Base-by-base conservation (phyloP, 2,888 invertebrate species). In the Ellobium chinense region DNA sequence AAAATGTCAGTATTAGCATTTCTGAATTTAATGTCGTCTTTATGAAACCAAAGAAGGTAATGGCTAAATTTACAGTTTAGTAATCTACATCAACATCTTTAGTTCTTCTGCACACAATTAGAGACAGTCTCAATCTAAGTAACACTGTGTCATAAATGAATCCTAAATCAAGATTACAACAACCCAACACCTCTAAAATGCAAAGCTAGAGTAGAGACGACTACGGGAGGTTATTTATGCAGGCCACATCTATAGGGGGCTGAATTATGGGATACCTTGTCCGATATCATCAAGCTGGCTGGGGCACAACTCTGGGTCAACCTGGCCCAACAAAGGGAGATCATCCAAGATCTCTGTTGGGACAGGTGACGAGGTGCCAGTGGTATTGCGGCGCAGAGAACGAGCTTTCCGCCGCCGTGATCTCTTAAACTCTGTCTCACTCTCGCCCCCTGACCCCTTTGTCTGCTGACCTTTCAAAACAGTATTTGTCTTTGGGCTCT, bases 341-440 rank as follows among this genome's bases (percentile, higher is more conserved):
- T 72, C 78, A 78, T 46, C 58, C 73, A 73, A 14, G 9, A 56
- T 39, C 24, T 37, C 54, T 58, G 60, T 29, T 37, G 62, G 69
- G 24, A 68, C 81, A 58, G 62, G 31, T 21, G 56, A 27, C 29
- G 36, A 37, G 1, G 39, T 36, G 7, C 34, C 70, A 63, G 46
- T 77, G 58, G 65, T 72, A 4, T 27, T 60, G 1, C 31, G 21
- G 3, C 66, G 85, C 77, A 31, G 88, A 83, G 46, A 80, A 78
- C 86, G 87, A 66, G 84, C 81, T 46, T 84, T 84, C 70, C 85
- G 83, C 73, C 85, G 82, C 36, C 84, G 83, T 72, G 74, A 78
- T 27, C 82, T 66, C 76, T 87, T 84, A 21, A 75, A 84, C 34
- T 85, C 76, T 60, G 85, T 85, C 62, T 87, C 88, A 65, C 77